A percentile compares a stretch with the other conserved stretches of the same genome.
These are phyloP conservation scores for Edolisoma coerulescens DNA, from an alignment of 2,113 vertebrate genomes.

Conservation along the genomic window DNA sequence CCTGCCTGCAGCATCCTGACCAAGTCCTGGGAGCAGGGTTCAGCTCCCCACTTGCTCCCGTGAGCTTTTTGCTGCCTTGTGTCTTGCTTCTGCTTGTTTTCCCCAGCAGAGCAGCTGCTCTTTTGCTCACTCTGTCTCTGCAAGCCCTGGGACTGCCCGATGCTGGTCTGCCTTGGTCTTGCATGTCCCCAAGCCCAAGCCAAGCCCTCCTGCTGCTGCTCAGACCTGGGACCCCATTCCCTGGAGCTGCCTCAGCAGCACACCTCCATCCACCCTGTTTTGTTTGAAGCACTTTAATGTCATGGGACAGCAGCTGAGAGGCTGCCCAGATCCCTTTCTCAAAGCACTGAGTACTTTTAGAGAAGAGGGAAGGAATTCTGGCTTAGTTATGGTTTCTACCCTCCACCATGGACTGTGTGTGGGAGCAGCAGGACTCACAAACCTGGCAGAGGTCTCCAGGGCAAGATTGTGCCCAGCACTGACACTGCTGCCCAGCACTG, in stretches of 20 bases:
- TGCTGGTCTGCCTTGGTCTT: not conserved
- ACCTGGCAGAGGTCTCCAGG: not conserved
- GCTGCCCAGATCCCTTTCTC: not conserved
- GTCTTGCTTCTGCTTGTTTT: not conserved
- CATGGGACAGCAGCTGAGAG: not conserved
- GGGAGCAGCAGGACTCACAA: not conserved
- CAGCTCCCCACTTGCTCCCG: not conserved
- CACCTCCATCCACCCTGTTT: not conserved
- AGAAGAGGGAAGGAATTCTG: not conserved
- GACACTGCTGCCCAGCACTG: conserved; percentile 9
- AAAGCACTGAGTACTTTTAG: conserved; percentile 44
- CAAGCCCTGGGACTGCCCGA: not conserved
- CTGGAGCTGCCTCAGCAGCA: not conserved
- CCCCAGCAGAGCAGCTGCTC: not conserved
- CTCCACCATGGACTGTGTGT: not conserved
- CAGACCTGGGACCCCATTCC: not conserved
- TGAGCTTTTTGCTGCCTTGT: not conserved
- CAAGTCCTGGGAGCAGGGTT: not conserved
- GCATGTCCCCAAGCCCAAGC: not conserved
- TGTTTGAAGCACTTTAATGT: conserved; percentile 49
- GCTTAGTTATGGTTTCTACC: not conserved
- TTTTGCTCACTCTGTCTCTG: not conserved
- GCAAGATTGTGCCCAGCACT: not conserved
- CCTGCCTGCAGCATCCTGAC: not conserved
- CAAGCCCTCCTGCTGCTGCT: not conserved